These are phyloP conservation scores for Argyresthia goedartella DNA, from an alignment of 2,888 invertebrate species.

Conservation along the genomic window DNA sequence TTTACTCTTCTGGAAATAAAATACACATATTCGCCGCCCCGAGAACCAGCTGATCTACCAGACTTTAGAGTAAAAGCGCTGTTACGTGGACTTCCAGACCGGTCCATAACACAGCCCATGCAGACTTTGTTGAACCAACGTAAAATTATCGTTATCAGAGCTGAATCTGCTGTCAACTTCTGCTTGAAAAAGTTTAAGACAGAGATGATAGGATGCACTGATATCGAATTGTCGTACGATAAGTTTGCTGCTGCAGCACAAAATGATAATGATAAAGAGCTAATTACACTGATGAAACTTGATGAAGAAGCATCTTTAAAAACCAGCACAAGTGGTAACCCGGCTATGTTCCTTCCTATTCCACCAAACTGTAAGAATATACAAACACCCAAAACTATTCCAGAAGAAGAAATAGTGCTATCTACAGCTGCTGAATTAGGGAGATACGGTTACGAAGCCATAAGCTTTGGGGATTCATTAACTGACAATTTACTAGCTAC, in stretches of 20 bases:
- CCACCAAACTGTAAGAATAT: conserved; percentile 47
- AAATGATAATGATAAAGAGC: conserved; percentile 40
- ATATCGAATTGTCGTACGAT: conserved; percentile 55
- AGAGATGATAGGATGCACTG: conserved; percentile 63
- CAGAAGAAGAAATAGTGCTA: conserved; percentile 67
- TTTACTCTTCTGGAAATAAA: conserved; percentile 62
- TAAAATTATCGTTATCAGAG: conserved; percentile 49
- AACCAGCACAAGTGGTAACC: neutral
- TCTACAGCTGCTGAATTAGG: conserved; percentile 67
- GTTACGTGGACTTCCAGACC: conserved; percentile 53
- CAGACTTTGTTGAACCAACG: conserved; percentile 43
- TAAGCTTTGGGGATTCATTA: conserved; percentile 64
- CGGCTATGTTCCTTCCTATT: neutral
- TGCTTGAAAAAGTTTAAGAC: conserved; percentile 65
- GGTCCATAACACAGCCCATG: conserved; percentile 42
- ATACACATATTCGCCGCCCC: conserved; percentile 46
- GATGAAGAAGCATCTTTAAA: conserved; percentile 27
- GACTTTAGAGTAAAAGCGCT: conserved; percentile 42
- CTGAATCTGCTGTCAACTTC: conserved; percentile 69
- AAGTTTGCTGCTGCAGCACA: conserved; percentile 34
- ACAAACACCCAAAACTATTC: conserved; percentile 73
- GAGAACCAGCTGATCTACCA: conserved; percentile 42
- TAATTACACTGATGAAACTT: conserved; percentile 39
- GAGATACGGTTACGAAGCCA: conserved; percentile 62
- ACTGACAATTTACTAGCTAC: conserved; percentile 67